Percentiles rank a stretch among this genome's conserved stretches.
phyloP scores from a whole-genome alignment of 2,888 invertebrate genomes.

The Anarsia innoxiella region DNA sequence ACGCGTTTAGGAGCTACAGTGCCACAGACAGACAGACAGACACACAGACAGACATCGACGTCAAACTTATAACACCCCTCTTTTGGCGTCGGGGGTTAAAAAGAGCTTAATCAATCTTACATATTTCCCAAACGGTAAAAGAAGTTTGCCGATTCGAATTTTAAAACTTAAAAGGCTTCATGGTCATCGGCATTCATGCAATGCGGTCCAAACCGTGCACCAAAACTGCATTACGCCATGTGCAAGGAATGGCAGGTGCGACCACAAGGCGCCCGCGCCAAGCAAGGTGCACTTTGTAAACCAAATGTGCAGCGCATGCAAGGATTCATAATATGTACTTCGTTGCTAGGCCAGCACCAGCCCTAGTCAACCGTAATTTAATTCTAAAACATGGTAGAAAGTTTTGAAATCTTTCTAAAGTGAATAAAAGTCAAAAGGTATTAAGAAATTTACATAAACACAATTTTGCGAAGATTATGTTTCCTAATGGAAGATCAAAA shows the following conservation, averaged over 20 bases:
- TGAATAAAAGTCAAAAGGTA: too few species aligned
- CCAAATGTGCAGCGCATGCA: constrained; percentile 34
- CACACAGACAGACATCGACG: too few species aligned
- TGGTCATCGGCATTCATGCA: constrained; percentile 26
- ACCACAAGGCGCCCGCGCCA: constrained; percentile 35
- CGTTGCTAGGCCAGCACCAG: too few species aligned
- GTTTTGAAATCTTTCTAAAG: too few species aligned
- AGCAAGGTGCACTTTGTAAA: constrained; percentile 52
- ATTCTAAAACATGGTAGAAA: too few species aligned
- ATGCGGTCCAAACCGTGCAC: constrained; percentile 50
- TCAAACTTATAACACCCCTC: too few species aligned
- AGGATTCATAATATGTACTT: constrained; percentile 32
- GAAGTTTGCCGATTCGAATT: neutral
- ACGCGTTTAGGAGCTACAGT: too few species aligned
- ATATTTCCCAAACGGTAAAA: neutral
- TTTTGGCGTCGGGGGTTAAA: too few species aligned
- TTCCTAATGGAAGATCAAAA: constrained; percentile 23
- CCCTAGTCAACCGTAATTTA: too few species aligned
- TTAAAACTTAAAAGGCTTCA: constrained; percentile 9
- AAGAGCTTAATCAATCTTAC: neutral
- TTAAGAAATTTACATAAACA: constrained; percentile 38
- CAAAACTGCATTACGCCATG: constrained; percentile 60
- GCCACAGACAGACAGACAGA: too few species aligned
- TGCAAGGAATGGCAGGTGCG: constrained; percentile 63
- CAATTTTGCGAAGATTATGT: constrained; percentile 35